Percentiles rank a stretch among this genome's conserved stretches.
Evolutionary conservation across 2,113 vertebrate genomes (phyloP).

Genomic region (Oryzias celebensis): DNA sequence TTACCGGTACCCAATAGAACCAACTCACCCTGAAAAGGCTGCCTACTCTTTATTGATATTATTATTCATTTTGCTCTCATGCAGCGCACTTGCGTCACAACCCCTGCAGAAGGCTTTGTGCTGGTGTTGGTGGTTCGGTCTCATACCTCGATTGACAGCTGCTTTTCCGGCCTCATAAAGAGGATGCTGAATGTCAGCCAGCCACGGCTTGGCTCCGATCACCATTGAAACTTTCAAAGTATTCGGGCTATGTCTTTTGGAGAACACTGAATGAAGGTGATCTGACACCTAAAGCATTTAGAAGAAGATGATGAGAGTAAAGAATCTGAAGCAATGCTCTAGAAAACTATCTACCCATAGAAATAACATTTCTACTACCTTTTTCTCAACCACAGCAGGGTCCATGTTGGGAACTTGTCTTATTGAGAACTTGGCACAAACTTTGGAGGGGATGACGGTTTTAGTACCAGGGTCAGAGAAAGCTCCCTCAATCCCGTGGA

Average conservation of each 20-base stretch:
- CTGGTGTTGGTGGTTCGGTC: too few relatives aligned
- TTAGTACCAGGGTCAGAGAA: constrained; percentile 85
- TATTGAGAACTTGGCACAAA: constrained; percentile 91
- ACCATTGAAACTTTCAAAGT: constrained; percentile 82
- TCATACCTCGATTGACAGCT: constrained; percentile 84
- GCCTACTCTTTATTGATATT: too few relatives aligned
- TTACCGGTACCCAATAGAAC: too few relatives aligned
- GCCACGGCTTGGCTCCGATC: constrained; percentile 83
- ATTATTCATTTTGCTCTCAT: too few relatives aligned
- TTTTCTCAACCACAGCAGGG: constrained; percentile 77
- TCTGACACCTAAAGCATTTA: constrained; percentile 72
- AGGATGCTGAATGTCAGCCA: constrained; percentile 70
- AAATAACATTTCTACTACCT: constrained; percentile 71
- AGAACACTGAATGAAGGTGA: constrained; percentile 83
- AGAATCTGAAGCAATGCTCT: not conserved
- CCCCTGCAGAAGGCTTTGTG: too few relatives aligned
- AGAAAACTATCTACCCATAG: accelerated
- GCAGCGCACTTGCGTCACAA: too few relatives aligned
- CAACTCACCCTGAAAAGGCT: too few relatives aligned
- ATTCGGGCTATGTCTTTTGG: constrained; percentile 86
- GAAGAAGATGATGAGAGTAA: not conserved
- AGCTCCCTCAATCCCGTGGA: constrained; percentile 91
- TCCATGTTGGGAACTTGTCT: constrained; percentile 89
- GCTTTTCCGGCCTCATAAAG: constrained; percentile 84
- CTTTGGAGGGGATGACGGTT: constrained; percentile 89